Evolutionary conservation across 2,888 invertebrate genomes (phyloP), one percentile per base, ranked within the genome.

Genomic region (Steinernema carpocapsae): DNA sequence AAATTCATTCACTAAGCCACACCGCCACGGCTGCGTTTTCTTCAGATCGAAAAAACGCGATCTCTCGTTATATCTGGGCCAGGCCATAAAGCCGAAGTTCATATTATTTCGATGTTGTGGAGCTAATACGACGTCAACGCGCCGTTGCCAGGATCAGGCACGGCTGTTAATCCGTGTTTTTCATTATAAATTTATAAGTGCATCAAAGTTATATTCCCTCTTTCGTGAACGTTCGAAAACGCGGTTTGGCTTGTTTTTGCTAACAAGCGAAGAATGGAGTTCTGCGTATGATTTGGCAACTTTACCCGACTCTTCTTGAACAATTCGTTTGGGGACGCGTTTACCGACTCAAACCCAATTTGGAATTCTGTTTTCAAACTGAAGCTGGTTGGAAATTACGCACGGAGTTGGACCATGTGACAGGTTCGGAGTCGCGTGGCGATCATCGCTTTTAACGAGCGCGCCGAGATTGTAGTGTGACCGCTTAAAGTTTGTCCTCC

Each of bases 391-490:
- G 17, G 32, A 32, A 14, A 64, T 26, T 64, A 6, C 64, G 29
- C 14, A 29, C 64, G 17, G n/a, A 29, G 26, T 64, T 64, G 32
- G 26, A 64, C 64, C 64, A 64, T 64, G 64, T 64, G 64, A 32
- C 17, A 17, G 64, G 48, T 48, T 17, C 48, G 32, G 2, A 17
- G 14, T 64, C 32, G 26, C 22, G 64, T 37, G 4, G 37, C 17
- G 64, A 64, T 64, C 14, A 32, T 26, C 64, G 32, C 64, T 32
- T 32, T 64, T 64, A 64, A 64, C 64, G 64, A 64, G 64, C 64
- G 64, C 22, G 37, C 4, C 37, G 64, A 26, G 26, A 22, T 26
- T 64, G 64, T 64, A 29, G 29, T 17, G 17, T 64, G 64, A 14
- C 12, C 64, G 64, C 52, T 26, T 26, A 64, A 26, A 64, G 48